phyloP scores from a whole-genome alignment of 1,140 invertebrate genomes.

The Neodiprion virginianus region DNA sequence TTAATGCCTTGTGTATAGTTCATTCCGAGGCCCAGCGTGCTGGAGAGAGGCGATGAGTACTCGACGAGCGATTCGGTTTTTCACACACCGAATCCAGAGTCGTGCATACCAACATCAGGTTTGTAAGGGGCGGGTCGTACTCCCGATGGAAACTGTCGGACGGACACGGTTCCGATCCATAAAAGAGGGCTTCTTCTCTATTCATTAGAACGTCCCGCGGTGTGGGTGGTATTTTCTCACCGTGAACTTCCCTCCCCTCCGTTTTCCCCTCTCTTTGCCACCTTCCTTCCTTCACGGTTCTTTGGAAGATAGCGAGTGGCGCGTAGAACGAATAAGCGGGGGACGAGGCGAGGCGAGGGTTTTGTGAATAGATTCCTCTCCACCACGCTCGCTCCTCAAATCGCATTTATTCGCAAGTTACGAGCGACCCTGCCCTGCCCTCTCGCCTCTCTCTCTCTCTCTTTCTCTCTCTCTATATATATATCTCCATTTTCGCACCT shows the following conservation, averaged over 20 bases:
- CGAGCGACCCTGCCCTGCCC: conserved; percentile 46
- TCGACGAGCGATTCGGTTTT: neutral
- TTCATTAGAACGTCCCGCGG: conserved; percentile 10
- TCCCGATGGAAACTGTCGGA: neutral
- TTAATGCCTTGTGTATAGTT: neutral
- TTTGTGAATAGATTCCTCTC: conserved; percentile 11
- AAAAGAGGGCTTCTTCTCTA: conserved; percentile 1
- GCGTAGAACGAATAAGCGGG: neutral
- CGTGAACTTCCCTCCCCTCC: neutral
- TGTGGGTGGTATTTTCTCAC: conserved; percentile 51
- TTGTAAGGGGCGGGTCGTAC: neutral
- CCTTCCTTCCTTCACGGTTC: too few relatives aligned
- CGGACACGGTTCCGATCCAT: neutral
- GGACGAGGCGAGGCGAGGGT: conserved; percentile 9
- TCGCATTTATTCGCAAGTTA: conserved; percentile 57
- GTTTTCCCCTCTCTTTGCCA: too few relatives aligned
- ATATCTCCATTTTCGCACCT: conserved; percentile 3
- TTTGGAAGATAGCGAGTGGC: neutral
- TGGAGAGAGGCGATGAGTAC: neutral
- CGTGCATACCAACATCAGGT: neutral
- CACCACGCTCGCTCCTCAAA: conserved; percentile 33
- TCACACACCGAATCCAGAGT: neutral
- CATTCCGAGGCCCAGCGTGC: neutral
- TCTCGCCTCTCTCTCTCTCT: conserved; percentile 19
- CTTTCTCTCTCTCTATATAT: neutral